Percentiles rank a stretch among this genome's conserved stretches.
Evolutionary conservation across 2,797 vertebrate genomes (phyloP).

Genomic region (Hippoglossus hippoglossus): DNA sequence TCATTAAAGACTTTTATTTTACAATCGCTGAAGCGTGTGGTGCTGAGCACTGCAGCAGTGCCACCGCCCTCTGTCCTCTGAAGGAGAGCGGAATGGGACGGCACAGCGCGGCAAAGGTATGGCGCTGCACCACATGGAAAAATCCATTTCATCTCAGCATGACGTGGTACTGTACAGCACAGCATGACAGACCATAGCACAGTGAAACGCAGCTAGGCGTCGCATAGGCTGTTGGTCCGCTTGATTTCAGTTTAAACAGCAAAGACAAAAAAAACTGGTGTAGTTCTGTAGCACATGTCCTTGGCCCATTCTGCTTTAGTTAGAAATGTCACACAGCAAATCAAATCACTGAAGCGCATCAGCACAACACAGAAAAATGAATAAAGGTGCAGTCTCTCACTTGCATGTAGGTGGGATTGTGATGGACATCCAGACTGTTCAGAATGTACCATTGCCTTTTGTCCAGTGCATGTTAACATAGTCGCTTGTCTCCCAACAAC

Average conservation of each 20-base stretch:
- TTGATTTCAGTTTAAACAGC: constrained; percentile 30
- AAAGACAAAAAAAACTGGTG: background rate
- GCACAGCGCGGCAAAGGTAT: constrained; percentile 27
- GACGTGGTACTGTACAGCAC: constrained; percentile 15
- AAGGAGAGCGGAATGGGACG: constrained; percentile 15
- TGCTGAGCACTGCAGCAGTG: constrained; percentile 39
- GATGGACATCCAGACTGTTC: too few relatives aligned
- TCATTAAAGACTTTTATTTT: constrained; percentile 67
- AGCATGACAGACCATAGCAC: constrained; percentile 14
- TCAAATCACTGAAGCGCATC: too few relatives aligned
- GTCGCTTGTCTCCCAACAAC: too few relatives aligned
- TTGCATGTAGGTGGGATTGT: too few relatives aligned
- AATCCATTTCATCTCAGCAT: constrained; percentile 44
- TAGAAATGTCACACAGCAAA: constrained; percentile 16
- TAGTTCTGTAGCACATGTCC: constrained; percentile 6
- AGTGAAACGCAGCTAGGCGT: constrained; percentile 10
- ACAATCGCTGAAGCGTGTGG: constrained; percentile 39
- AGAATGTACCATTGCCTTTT: too few relatives aligned
- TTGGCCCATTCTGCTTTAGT: constrained; percentile 2
- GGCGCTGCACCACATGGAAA: constrained; percentile 14
- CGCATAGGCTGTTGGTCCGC: background rate
- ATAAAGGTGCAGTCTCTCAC: too few relatives aligned
- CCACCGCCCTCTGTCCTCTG: constrained; percentile 3
- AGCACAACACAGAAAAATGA: too few relatives aligned
- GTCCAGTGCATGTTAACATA: too few relatives aligned